These are phyloP conservation scores for Drosophila dives DNA, from an alignment of 2,888 invertebrate species.

Conservation along the genomic window DNA sequence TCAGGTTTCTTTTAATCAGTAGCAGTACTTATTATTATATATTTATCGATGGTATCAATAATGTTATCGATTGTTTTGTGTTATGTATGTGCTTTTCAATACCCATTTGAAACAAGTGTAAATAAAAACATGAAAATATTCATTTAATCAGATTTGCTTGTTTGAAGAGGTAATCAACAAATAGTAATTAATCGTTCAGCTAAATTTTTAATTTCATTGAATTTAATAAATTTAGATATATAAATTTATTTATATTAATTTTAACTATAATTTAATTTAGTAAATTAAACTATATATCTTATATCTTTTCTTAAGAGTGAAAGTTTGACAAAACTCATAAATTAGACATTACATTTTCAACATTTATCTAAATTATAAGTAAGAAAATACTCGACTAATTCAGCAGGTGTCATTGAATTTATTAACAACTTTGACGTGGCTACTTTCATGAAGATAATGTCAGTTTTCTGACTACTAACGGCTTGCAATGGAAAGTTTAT, in stretches of 20 bases:
- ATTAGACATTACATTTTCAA: neutral
- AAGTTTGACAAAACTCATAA: neutral
- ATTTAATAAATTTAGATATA: too few relatives aligned
- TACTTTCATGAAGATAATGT: neutral
- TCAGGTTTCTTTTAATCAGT: neutral
- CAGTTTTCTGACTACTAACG: neutral
- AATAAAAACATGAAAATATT: too few relatives aligned
- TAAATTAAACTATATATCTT: too few relatives aligned
- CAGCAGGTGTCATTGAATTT: neutral
- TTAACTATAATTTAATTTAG: too few relatives aligned
- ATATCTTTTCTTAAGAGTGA: too few relatives aligned
- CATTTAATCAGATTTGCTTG: too few relatives aligned
- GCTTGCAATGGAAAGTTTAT: neutral
- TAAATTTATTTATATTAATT: too few relatives aligned
- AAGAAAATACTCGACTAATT: neutral
- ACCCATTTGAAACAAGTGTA: too few relatives aligned
- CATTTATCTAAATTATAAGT: neutral
- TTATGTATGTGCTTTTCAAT: too few relatives aligned
- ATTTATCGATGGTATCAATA: neutral
- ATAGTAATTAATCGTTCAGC: too few relatives aligned
- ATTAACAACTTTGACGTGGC: neutral
- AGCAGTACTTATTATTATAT: neutral
- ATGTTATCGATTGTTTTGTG: neutral
- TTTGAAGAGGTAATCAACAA: too few relatives aligned
- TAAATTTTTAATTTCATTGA: too few relatives aligned